Evolutionary conservation across 2,797 vertebrate species (phyloP).

Genomic region (Molothrus aeneus): DNA sequence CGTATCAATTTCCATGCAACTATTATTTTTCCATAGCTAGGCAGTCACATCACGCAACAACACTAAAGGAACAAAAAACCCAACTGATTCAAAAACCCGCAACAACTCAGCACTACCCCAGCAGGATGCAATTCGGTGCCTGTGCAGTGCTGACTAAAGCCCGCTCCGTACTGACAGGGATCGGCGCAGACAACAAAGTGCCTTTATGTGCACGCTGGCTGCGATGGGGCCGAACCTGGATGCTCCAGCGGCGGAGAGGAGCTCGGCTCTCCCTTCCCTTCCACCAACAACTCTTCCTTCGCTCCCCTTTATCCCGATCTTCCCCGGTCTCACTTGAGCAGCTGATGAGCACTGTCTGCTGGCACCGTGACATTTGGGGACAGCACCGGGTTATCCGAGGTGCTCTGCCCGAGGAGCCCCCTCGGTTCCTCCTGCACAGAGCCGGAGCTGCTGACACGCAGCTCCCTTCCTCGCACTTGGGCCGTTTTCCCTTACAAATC

Average conservation of each 20-base stretch:
- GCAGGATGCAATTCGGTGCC: neutral
- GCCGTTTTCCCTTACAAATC: neutral
- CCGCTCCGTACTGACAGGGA: neutral
- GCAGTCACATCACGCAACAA: neutral
- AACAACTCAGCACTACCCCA: neutral
- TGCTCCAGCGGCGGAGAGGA: neutral
- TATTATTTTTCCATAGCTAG: neutral
- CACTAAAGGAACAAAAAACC: neutral
- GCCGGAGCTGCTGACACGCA: neutral
- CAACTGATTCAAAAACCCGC: neutral
- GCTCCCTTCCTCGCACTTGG: neutral
- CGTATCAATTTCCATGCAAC: neutral
- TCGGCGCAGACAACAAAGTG: neutral
- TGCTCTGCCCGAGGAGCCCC: neutral
- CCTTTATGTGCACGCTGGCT: neutral
- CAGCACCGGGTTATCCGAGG: neutral
- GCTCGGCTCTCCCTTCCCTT: neutral
- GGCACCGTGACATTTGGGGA: neutral
- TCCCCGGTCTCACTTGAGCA: neutral
- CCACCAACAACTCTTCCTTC: neutral
- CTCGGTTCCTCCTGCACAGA: neutral
- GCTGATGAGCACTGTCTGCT: accelerated
- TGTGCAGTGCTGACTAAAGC: neutral
- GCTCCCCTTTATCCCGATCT: neutral
- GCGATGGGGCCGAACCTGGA: neutral